Base-by-base conservation (phyloP, 64 coral and sea anemone genomes). In the Stichodactyla mertensii region DNA sequence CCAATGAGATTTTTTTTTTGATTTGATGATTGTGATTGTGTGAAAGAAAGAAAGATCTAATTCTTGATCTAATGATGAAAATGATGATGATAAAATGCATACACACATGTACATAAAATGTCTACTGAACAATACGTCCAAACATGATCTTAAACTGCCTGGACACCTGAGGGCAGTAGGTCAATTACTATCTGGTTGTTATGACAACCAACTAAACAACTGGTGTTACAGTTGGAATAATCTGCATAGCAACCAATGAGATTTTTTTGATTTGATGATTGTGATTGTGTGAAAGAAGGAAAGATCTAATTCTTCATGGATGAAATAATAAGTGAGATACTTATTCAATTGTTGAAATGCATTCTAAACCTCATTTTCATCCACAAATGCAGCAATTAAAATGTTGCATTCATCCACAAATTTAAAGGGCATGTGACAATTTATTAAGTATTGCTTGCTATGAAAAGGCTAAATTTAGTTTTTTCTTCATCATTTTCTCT, bases 131-230 rank as follows among this genome's bases (percentile, higher is more conserved):
- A 91, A 97, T 97, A 97, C 95, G 91, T 93, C 86, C 61, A 79
- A 86, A 36, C 71, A 90, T 85, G 81, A 10, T 89, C 92, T 93
- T 82, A 70, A 82, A 88, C 77, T 57, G 61, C 79, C 64, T 79
- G 78, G 88, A 93, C 95, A 97, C 91, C 95, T 97, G 95, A 86
- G 52, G 82, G 80, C 83, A 89, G 91, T 69, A 78, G 27, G 28
- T 77, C 78, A 22, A 88, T 83, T 45, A 45, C 36, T 45, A 67
- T 85, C 86, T 66, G 95, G 95, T 97, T 93, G 89, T 86, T 88
- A 91, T 82, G 77, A 70, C 55, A 78, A 93, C 92, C 92, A 87
- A 84, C 86, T 83, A 66, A 83, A 86, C 86, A 82, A 93, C 56
- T 14, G 45, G 5, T 52, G 6, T 13, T 80, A 57, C 8, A 10